Base-by-base conservation (phyloP, 2,888 invertebrate species). In the Caprella mutica region DNA sequence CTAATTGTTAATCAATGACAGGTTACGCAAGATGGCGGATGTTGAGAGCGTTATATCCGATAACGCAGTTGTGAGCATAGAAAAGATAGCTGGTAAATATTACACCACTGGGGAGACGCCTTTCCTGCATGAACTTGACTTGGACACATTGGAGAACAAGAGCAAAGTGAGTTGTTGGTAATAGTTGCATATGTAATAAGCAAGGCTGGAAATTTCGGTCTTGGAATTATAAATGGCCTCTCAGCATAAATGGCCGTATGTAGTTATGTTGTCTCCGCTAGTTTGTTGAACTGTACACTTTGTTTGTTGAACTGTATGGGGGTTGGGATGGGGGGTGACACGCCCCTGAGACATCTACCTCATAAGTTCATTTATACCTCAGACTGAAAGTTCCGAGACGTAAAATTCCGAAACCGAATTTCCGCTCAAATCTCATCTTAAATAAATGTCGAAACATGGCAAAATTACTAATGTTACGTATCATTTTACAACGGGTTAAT, bases 101-200 rank as follows among this genome's bases (percentile, higher is more conserved):
- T 64, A 40, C 35, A 59, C 63, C n/a, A 43, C 60, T 52, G 59
- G 59, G 27, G 63, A 64, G 42, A 59, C 59, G 12, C 63, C 59
- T 43, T 64, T 59, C 53, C 52, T 59, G 59, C 52, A 54, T 35
- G 50, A 64, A 42, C 43, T 64, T 40, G 53, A 59, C 44, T 52
- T 57, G n/a, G 52, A 58, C 30, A 58, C 55, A 6, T 42, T 64
- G 35, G 59, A 64, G 26, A 56, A 54, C 23, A 38, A 53, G 46
- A 54, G 58, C 17, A 33, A 54, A 44, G 56, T 56, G 23, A 51
- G n/a, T n/a, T n/a, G n/a, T n/a, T n/a, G n/a, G n/a, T n/a, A n/a
- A n/a, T n/a, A n/a, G n/a, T n/a, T n/a, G n/a, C n/a, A n/a, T n/a
- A n/a, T n/a, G n/a, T n/a, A n/a, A n/a, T n/a, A n/a, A n/a, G n/a